Base-by-base conservation (phyloP, 2,888 invertebrate genomes). In the Myopa testacea region DNA sequence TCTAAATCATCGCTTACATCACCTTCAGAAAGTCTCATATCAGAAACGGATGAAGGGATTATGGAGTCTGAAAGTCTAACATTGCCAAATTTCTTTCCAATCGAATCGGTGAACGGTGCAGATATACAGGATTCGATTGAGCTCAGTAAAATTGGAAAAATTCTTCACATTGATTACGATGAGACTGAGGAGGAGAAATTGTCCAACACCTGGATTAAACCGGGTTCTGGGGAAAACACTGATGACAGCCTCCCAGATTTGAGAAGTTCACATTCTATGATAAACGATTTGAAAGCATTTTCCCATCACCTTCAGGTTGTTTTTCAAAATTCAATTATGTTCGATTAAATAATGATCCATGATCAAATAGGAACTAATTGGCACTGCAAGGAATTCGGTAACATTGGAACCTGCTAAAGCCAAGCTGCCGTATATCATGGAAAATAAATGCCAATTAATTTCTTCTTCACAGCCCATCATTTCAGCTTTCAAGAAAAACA, bases 381-480 rank as follows among this genome's bases (percentile, higher is more conserved):
- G 73, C 12, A 77, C 69, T n/a, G 62, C 79, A 19, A 77, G 70
- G 26, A 79, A 78, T 10, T 14, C 67, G 7, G 37, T 38, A 38
- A 37, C 37, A 16, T 16, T 67, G 37, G 34, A 37, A 37, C 16
- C 40, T 12, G 37, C 10, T 67, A 67, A 38, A 38, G n/a, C 16
- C 34, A 12, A 37, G 40, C 81, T 74, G 69, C 78, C 63, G 62
- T 52, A 38, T 55, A 50, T 62, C 63, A 76, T 74, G 37, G 73
- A 78, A 45, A 72, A 79, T 1, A 62, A 84, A 26, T 80, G 82
- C 34, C 86, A 86, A 76, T 77, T 84, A 0, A 88, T 85, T 76
- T 87, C 87, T 76, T 84, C 85, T 55, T 87, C 88, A 14, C 86
- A 88, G 55, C 88, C 88, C 7, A 88, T 88, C 73, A 80, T 87